phyloP scores from a whole-genome alignment of 2,797 vertebrate species.

The Ispidina picta region DNA sequence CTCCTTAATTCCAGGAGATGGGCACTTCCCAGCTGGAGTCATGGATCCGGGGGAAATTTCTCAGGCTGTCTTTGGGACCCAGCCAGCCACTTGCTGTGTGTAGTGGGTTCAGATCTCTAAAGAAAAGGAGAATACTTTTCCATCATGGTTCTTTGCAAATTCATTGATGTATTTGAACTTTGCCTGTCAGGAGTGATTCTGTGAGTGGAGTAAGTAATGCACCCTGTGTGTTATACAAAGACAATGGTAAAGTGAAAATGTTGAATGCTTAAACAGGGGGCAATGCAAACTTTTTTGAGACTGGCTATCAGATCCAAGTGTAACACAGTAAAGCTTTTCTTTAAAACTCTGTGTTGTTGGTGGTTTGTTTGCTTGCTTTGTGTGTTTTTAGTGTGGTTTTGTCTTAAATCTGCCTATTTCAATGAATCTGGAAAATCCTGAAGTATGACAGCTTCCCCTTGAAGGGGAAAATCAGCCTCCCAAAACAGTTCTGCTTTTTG shows the following conservation, averaged over 20 bases:
- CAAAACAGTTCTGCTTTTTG: not conserved
- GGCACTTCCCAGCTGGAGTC: not conserved
- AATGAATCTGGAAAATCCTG: not conserved
- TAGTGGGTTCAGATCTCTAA: not conserved
- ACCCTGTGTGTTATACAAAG: not conserved
- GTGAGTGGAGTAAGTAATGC: not conserved
- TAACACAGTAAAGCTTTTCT: not conserved
- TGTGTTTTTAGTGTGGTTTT: not conserved
- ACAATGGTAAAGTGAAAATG: not conserved
- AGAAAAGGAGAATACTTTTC: not conserved
- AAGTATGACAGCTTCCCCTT: not conserved
- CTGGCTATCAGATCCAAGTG: not conserved
- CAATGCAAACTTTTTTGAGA: not conserved
- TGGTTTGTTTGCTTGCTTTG: not conserved
- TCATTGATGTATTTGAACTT: not conserved
- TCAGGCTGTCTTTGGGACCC: not conserved
- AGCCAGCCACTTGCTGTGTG: not conserved
- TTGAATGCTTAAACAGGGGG: not conserved
- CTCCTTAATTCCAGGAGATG: not conserved
- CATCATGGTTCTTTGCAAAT: not conserved
- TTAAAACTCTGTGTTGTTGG: not conserved
- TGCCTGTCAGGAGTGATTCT: not conserved
- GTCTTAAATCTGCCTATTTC: not conserved
- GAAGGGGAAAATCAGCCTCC: not conserved
- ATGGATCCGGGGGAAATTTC: accelerated